phyloP scores from a whole-genome alignment of 92 coral and sea anemone species.

The Metridium senile region DNA sequence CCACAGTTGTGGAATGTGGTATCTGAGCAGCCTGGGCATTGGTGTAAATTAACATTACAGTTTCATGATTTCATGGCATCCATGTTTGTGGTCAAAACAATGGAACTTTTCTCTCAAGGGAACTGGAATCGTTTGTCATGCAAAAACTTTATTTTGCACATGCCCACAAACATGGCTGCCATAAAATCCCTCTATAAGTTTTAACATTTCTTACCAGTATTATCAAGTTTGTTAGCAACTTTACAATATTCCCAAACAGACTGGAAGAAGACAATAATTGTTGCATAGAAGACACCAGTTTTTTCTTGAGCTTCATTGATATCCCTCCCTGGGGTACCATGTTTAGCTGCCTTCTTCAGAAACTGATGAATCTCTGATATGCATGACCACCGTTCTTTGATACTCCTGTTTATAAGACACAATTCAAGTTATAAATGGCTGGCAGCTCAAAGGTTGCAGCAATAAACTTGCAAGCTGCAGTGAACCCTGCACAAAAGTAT shows the following conservation, averaged over 20 bases:
- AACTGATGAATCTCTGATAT: conserved; percentile 86
- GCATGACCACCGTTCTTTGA: conserved; percentile 86
- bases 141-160: too few relatives aligned
- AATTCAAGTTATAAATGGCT: too few relatives aligned
- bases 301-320: conserved; percentile 70
- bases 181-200: neutral
- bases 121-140: too few relatives aligned
- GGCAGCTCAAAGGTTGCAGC: too few relatives aligned
- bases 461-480: too few relatives aligned
- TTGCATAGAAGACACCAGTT: conserved; percentile 83
- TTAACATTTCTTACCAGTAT: conserved; percentile 54
- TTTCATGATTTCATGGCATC: too few relatives aligned
- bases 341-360: conserved; percentile 85
- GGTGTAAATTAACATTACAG: too few relatives aligned
- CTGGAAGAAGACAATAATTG: conserved; percentile 80
- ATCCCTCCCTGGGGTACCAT: conserved; percentile 58
- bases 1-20: too few relatives aligned
- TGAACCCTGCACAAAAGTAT: too few relatives aligned
- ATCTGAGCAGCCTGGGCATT: too few relatives aligned
- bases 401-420: conserved; percentile 53
- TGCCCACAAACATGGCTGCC: neutral
- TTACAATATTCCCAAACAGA: conserved; percentile 98
- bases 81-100: too few relatives aligned
- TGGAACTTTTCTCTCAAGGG: too few relatives aligned
- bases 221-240: conserved; percentile 79